Percentiles rank a stretch among this genome's conserved stretches.
phyloP scores from a whole-genome alignment of 1,140 invertebrate genomes.

The Drosophila sp. region DNA sequence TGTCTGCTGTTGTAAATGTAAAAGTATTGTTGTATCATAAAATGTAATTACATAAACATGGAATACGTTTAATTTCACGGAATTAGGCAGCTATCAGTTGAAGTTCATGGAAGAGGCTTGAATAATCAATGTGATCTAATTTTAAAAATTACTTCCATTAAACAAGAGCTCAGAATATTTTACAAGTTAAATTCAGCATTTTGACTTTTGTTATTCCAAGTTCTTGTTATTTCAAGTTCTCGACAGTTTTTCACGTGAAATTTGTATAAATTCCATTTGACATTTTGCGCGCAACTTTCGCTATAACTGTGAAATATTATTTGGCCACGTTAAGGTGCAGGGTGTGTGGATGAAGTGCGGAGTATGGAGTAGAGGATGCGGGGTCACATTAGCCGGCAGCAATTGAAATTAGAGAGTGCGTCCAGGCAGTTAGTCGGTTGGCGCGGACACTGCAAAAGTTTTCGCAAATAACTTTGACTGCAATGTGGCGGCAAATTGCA shows the following conservation, averaged over 20 bases:
- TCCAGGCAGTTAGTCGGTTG: conserved; percentile 17
- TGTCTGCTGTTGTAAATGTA: too few species aligned
- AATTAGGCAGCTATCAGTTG: conserved; percentile 5
- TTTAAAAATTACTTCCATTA: conserved; percentile 15
- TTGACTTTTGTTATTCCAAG: conserved; percentile 1
- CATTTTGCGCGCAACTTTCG: conserved; percentile 64
- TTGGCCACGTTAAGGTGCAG: conserved; percentile 1
- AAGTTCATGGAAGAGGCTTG: background rate
- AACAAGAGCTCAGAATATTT: conserved; percentile 7
- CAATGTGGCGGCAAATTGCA: conserved; percentile 81
- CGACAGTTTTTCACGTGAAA: conserved; percentile 68
- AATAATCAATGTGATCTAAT: conserved; percentile 23
- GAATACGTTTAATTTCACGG: too few species aligned
- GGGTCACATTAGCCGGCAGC: conserved; percentile 65
- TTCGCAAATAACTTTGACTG: conserved; percentile 46
- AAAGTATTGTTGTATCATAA: too few species aligned
- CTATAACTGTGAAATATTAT: conserved; percentile 60
- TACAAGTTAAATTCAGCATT: conserved; percentile 3
- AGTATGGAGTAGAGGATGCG: too few species aligned
- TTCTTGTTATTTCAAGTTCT: conserved; percentile 53
- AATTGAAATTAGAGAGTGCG: conserved; percentile 70
- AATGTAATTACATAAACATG: too few species aligned
- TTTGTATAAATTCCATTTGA: conserved; percentile 82
- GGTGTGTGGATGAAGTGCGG: background rate
- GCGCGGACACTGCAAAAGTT: conserved; percentile 28